phyloP scores from a whole-genome alignment of 2,113 vertebrate species.

The Melospiza georgiana region DNA sequence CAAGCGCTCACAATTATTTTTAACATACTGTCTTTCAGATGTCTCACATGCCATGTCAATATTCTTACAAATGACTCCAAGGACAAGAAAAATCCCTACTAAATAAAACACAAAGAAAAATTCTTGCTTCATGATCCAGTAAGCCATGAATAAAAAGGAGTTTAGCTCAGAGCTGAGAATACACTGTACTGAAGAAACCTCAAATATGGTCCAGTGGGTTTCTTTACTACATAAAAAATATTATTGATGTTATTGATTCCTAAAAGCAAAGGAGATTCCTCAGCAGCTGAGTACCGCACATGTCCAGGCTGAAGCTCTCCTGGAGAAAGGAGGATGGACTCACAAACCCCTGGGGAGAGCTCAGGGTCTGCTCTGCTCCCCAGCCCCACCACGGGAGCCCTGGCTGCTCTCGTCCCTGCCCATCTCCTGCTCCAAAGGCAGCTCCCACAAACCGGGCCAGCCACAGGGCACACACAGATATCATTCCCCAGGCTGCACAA shows the following conservation, averaged over 20 bases:
- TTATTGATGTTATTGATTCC: not conserved
- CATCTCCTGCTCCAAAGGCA: not conserved
- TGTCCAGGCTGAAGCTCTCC: not conserved
- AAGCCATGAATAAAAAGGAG: not conserved
- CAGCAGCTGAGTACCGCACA: not conserved
- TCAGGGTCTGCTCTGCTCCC: not conserved
- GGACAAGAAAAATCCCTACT: not conserved
- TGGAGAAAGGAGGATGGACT: not conserved
- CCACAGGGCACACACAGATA: not conserved
- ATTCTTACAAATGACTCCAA: not conserved
- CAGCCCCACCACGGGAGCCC: accelerated
- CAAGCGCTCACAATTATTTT: not conserved
- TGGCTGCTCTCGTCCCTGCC: accelerated
- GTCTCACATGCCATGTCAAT: not conserved
- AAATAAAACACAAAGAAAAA: not conserved
- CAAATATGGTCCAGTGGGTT: not conserved
- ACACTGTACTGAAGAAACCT: not conserved
- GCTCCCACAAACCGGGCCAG: accelerated
- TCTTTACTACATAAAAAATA: not conserved
- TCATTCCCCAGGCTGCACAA: not conserved
- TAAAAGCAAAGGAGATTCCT: not conserved
- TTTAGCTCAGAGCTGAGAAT: not conserved
- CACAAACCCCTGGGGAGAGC: accelerated
- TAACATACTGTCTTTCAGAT: not conserved
- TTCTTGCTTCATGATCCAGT: not conserved